Evolutionary conservation across 2,113 vertebrate genomes (phyloP), one percentile per base, ranked within the genome.

Genomic region (Rhabdomys dilectus): DNA sequence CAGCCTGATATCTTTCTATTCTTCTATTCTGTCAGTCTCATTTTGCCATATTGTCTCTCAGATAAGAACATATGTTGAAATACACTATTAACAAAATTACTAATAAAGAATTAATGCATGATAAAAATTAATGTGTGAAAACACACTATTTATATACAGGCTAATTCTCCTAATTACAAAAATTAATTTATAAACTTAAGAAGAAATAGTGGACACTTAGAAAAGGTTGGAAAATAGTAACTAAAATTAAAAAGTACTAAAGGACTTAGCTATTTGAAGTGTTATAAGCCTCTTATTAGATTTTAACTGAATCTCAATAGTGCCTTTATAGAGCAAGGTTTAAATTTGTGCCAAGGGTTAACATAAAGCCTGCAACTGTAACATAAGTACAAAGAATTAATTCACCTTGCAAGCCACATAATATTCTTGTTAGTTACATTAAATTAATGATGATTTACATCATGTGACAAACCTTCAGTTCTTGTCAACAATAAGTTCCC

Each of bases 401-500:
- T 77, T 97, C 92, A 96, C 96, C 92, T 91, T 60, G 64, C 22
- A 84, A 76, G 0, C 29, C 72, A 76, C 16, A 75, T 72, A 92
- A 56, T 7, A 84, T 31, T 94, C 75, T 75, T 73, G 58, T n/a
- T 85, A 87, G 21, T 96, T 73, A 88, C 68, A 97, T 93, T 86
- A 75, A 96, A 75, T 26, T 48, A 93, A 93, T 3, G 0, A 95
- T 21, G 92, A 98, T 95, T 70, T 62, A 76, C 42, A 96, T 34
- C 56, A 17, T 62, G 53, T 42, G 96, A 95, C 60, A 62, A 75
- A 97, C 11, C 87, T 94, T 88, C 91, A 89, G 22, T 66, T 85
- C 39, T 56, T 82, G 95, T 91, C 89, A 95, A 95, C 91, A 96
- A 93, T 58, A 94, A 96, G 90, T 93, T 31, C 36, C 84, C 88